Conservation (phyloP, 2,113 vertebrate species). For the Clarias gariepinus region DNA sequence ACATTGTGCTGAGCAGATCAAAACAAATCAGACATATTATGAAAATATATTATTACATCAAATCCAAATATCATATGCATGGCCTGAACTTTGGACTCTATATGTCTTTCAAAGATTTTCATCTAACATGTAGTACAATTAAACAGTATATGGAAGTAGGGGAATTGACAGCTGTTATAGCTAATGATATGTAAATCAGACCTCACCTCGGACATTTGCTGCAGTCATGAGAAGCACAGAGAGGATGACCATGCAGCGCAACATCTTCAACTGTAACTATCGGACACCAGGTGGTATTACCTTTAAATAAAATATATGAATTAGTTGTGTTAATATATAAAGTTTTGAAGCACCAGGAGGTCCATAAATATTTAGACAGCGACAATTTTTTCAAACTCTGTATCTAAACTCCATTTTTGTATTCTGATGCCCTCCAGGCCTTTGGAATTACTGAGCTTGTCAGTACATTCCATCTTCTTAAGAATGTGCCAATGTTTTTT, state of each 20-base stretch:
- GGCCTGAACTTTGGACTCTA: background rate
- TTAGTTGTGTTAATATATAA: background rate
- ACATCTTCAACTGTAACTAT: background rate
- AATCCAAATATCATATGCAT: background rate
- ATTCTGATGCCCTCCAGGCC: too few species aligned
- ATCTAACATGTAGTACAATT: background rate
- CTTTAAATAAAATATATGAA: background rate
- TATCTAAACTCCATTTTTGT: too few species aligned
- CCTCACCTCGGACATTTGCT: background rate
- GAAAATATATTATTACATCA: background rate
- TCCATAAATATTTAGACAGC: too few species aligned
- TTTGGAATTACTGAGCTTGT: too few species aligned
- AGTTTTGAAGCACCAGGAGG: background rate
- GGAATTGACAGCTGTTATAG: background rate
- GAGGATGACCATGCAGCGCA: background rate
- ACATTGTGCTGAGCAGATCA: conserved; percentile 55
- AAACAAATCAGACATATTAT: background rate
- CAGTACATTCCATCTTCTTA: too few species aligned
- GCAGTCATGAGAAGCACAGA: background rate
- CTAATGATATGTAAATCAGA: background rate
- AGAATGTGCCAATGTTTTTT: too few species aligned
- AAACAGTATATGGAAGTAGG: background rate
- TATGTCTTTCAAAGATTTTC: background rate
- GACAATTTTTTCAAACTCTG: too few species aligned
- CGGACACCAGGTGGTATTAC: background rate